Conservation (phyloP, 2,113 vertebrate species). For the Urocynchramus pylzowi region DNA sequence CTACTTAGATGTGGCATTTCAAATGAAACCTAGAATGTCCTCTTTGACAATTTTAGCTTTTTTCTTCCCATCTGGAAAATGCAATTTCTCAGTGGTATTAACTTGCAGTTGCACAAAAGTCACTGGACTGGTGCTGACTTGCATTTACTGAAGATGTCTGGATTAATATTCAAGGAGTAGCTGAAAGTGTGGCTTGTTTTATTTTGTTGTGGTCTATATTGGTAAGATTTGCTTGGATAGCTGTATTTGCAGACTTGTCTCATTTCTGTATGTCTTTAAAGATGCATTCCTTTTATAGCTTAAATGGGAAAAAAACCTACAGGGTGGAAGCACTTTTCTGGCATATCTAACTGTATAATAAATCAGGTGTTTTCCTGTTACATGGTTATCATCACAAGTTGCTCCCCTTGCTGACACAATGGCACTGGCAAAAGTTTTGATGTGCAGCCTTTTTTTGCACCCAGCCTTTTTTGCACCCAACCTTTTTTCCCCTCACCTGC, state of each 20-base stretch:
- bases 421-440: background rate
- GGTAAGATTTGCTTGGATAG: background rate
- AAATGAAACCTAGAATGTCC: background rate
- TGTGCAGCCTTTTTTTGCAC: background rate
- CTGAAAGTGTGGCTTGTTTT: background rate
- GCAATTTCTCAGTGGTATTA: background rate
- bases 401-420: background rate
- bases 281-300: accelerated
- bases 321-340: background rate
- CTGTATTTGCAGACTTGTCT: background rate
- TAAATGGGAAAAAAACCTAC: background rate
- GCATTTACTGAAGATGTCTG: background rate
- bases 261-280: background rate
- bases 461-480: background rate
- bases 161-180: background rate
- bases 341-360: background rate
- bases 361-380: background rate
- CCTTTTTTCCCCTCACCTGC: background rate
- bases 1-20: background rate
- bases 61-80: background rate
- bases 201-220: background rate
- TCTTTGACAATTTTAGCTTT: background rate
- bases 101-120: background rate
- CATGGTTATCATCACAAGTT: background rate
- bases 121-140: background rate